Evolutionary conservation across 2,797 vertebrate species (phyloP).

Genomic region (Sus cebifrons): DNA sequence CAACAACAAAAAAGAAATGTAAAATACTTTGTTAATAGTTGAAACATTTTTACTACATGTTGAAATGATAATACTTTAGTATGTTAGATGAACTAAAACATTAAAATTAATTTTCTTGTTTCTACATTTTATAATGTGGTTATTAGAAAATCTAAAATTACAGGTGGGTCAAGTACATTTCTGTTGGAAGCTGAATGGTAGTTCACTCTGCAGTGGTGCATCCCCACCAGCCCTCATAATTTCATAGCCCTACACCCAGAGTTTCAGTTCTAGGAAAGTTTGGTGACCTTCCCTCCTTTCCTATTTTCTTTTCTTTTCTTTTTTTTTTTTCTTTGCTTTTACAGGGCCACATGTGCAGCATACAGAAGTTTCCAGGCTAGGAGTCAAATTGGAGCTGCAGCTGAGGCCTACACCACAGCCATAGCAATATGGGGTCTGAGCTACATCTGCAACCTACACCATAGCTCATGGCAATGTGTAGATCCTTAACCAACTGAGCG

Average conservation of each 20-base stretch:
- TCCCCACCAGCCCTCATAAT: background rate
- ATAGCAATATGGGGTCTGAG: too few species aligned
- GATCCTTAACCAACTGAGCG: too few species aligned
- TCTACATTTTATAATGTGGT: background rate
- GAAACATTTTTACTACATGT: background rate
- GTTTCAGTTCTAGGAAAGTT: background rate
- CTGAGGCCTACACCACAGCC: too few species aligned
- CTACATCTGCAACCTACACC: too few species aligned
- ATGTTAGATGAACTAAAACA: conserved; percentile 22
- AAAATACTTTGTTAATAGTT: conserved; percentile 1
- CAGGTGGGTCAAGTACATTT: background rate
- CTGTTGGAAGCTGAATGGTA: background rate
- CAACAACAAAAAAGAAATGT: too few species aligned
- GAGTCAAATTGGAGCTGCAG: too few species aligned
- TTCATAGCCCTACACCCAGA: background rate
- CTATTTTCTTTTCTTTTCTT: background rate
- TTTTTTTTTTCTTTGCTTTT: too few species aligned
- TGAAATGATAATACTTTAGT: background rate
- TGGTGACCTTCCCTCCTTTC: background rate
- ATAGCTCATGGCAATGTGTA: too few species aligned
- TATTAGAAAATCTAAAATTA: background rate
- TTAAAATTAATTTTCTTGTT: background rate
- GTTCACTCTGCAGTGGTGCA: background rate
- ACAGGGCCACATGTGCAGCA: too few species aligned
- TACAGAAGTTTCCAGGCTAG: too few species aligned